phyloP scores from a whole-genome alignment of 30 jellyfish, hydroid and myxozoan species.

The Rhopilema esculentum region DNA sequence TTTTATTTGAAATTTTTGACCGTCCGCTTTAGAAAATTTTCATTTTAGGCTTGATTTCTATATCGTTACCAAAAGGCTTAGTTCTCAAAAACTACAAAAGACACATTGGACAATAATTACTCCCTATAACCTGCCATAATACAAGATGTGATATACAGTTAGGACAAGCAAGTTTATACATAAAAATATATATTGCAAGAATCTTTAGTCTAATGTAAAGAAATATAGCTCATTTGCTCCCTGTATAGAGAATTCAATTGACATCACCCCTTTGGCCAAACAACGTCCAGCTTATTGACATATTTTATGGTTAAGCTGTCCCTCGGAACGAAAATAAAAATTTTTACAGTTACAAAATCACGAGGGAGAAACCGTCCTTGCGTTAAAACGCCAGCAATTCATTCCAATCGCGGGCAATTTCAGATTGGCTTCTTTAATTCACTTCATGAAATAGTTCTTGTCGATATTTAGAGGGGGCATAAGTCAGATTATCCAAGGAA shows the following conservation, averaged over 20 bases:
- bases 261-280: conserved; percentile 2
- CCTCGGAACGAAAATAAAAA: conserved; percentile 72
- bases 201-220: conserved; percentile 73
- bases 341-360: conserved; percentile 80
- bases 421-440: conserved; percentile 43
- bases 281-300: conserved; percentile 56
- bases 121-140: conserved; percentile 64
- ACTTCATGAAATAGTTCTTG: conserved; percentile 29
- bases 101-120: conserved; percentile 62
- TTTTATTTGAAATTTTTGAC: neutral
- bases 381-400: conserved; percentile 31
- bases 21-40: neutral
- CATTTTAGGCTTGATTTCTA: conserved; percentile 6
- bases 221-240: conserved; percentile 71
- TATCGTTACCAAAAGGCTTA: conserved; percentile 68
- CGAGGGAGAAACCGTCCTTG: conserved; percentile 76
- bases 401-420: conserved; percentile 51
- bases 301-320: conserved; percentile 63
- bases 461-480: conserved; percentile 28
- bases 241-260: conserved; percentile 62
- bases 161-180: conserved; percentile 82
- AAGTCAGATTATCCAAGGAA: conserved; percentile 88
- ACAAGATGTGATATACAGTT: conserved; percentile 81
- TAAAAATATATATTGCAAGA: conserved; percentile 61
- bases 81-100: conserved; percentile 68